Evolutionary conservation across 2,888 invertebrate genomes (phyloP), one percentile per base, ranked within the genome.

Genomic region (Synanthedon formicaeformis): DNA sequence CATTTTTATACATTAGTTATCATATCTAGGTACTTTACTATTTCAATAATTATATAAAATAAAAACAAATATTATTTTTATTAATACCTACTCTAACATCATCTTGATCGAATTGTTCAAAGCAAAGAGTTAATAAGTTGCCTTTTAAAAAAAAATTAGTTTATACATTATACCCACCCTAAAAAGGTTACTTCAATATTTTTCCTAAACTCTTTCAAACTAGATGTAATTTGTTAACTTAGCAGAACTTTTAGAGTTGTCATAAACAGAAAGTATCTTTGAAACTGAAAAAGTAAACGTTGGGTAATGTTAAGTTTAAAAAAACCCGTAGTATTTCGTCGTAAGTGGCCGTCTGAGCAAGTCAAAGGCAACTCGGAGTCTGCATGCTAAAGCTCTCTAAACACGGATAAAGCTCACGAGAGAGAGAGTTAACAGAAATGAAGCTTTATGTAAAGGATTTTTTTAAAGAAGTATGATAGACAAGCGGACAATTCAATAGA

Each of bases 291-390:
- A 45, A 45, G 14, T 45, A 45, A 45, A 45, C 8, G 45, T 45
- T 45, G 45, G 34, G 45, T 45, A 45, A 18, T 49, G 49, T 18
- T 45, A 45, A 45, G 8, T 66, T 23, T 63, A 67, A 66, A 75
- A 76, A 72, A 67, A 73, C n/a, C n/a, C 63, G 67, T 71, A 67
- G 70, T 78, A 77, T 70, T 74, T 67, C 70, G 66, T 63, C 69
- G 73, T 75, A 78, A 82, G 81, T 80, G 78, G 75, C 69, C 67
- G 78, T 73, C 78, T 78, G 76, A 73, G 76, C 67, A 63, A 75
- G 67, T 77, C 81, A 81, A 81, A 81, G 80, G 76, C 62, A 59
- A 57, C 58, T 60, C 65, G 62, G 63, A 69, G 69, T 60, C 68
- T 67, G 70, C 67, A 73, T 70, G 73, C 69, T 66, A 5, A 69